Conservation (phyloP, 2,888 invertebrate genomes). For the Protophormia terraenovae region DNA sequence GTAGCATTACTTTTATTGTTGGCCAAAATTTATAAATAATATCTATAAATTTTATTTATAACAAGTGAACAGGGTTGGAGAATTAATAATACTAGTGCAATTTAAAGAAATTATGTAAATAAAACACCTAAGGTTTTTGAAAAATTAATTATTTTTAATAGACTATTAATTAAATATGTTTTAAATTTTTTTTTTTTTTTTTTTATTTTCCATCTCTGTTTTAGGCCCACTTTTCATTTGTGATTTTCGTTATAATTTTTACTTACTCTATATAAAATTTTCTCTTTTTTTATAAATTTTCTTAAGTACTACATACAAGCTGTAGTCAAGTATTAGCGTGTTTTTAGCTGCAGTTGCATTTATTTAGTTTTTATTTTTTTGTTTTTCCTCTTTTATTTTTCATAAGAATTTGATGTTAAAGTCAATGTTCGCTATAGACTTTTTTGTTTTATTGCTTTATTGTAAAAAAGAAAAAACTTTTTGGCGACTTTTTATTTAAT, state of each 20-base stretch:
- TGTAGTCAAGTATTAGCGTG: constrained; percentile 34
- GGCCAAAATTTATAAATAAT: constrained; percentile 32
- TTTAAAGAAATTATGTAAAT: no score
- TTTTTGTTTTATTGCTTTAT: not conserved
- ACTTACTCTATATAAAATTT: constrained; percentile 17
- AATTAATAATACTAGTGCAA: no score
- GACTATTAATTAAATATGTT: no score
- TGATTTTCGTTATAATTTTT: constrained; percentile 11
- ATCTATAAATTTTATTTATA: not conserved
- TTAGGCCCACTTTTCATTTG: not conserved
- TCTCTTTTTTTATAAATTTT: constrained; percentile 21
- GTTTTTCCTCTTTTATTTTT: constrained; percentile 1
- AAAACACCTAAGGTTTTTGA: no score
- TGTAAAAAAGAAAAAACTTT: constrained; percentile 8
- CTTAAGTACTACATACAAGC: not conserved
- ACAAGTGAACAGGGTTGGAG: not conserved
- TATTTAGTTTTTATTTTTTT: constrained; percentile 34
- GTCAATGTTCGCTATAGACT: constrained; percentile 40
- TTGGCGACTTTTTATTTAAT: constrained; percentile 43
- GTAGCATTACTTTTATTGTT: not conserved
- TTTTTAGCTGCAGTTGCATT: constrained; percentile 59
- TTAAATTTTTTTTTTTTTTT: no score
- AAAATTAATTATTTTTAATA: no score
- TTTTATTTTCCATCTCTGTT: constrained; percentile 5
- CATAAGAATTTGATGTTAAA: constrained; percentile 33